phyloP scores from a whole-genome alignment of 2,113 vertebrate genomes.

The Machaerirhynchus nigripectus region DNA sequence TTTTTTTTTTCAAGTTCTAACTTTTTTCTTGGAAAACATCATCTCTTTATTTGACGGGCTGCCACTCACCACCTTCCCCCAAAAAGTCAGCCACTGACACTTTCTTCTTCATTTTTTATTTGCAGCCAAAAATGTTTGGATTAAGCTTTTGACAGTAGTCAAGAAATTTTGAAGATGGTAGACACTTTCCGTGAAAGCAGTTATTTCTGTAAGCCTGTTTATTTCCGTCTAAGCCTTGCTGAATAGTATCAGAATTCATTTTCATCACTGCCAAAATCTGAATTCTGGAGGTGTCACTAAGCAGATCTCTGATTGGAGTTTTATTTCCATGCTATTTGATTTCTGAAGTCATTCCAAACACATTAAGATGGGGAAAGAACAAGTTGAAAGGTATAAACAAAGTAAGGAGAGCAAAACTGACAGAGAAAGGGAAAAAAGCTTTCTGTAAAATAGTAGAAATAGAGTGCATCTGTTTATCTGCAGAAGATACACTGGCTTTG shows the following conservation, averaged over 20 bases:
- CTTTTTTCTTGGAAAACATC: neutral
- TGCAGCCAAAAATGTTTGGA: neutral
- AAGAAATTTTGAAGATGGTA: neutral
- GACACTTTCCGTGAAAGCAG: neutral
- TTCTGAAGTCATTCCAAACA: neutral
- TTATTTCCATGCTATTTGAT: constrained; percentile 5
- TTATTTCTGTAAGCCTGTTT: constrained; percentile 3
- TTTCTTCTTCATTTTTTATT: neutral
- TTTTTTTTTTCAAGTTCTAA: neutral
- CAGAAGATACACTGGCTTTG: neutral
- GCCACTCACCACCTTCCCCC: neutral
- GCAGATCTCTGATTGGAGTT: neutral
- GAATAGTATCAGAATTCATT: constrained; percentile 11
- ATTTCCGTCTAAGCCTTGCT: neutral
- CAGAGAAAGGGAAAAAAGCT: neutral
- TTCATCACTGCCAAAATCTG: neutral
- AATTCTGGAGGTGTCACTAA: neutral
- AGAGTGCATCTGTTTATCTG: neutral
- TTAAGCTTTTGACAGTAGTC: constrained; percentile 7
- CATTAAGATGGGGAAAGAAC: neutral
- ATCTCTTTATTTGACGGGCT: neutral
- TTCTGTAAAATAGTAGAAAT: neutral
- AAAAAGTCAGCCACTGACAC: neutral
- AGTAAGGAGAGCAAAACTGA: neutral
- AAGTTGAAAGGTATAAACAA: neutral